phyloP scores from a whole-genome alignment of 1,140 invertebrate species.

The Bilobella aurantiaca region DNA sequence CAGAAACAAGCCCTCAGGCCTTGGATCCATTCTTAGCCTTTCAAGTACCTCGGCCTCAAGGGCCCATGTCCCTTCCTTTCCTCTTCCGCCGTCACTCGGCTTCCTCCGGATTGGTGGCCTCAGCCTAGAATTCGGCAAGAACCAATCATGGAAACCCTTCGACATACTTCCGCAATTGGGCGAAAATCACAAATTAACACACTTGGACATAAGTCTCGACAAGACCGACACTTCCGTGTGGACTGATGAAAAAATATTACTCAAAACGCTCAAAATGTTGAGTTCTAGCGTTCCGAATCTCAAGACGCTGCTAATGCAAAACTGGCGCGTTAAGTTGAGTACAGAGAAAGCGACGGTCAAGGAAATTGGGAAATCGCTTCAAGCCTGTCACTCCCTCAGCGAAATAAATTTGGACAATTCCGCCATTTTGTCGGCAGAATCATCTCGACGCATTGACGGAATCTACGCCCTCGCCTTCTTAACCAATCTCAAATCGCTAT shows the following conservation, averaged over 20 bases:
- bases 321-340: constrained; percentile 23
- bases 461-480: constrained; percentile 17
- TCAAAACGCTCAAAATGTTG: constrained; percentile 26
- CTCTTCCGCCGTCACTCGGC: constrained; percentile 5
- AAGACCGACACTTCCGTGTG: constrained; percentile 18
- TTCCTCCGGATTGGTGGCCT: constrained; percentile 31
- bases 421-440: background rate
- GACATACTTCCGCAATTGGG: constrained; percentile 25
- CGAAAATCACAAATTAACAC: constrained; percentile 31
- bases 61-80: background rate
- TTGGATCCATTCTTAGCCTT: background rate
- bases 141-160: constrained; percentile 20
- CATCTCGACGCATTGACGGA: constrained; percentile 21
- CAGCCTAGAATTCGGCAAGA: constrained; percentile 25
- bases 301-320: constrained; percentile 24
- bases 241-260: constrained; percentile 24
- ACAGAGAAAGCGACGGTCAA: constrained; percentile 19
- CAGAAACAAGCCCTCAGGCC: background rate
- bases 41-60: background rate
- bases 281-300: constrained; percentile 22
- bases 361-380: constrained; percentile 20
- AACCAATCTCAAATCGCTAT: constrained; percentile 22
- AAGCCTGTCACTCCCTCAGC: constrained; percentile 12
- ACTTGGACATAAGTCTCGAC: constrained; percentile 29
- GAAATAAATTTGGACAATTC: constrained; percentile 25